Conservation (phyloP, 2,113 vertebrate species). For the Muntiacus reevesi region DNA sequence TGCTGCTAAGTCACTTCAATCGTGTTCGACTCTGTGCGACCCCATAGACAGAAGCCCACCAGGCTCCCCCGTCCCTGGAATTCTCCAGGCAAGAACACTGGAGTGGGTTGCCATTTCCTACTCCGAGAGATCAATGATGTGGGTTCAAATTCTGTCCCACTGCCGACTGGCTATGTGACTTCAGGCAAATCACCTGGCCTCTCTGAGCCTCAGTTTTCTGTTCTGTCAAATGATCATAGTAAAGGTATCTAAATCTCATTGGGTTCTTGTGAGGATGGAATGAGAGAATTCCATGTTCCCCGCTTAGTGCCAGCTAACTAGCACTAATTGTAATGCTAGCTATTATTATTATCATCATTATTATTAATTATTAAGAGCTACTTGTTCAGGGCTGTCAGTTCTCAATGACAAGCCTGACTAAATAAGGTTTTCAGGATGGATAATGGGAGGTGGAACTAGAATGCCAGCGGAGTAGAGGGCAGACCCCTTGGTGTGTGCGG, state of each 20-base stretch:
- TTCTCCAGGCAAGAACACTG: no score
- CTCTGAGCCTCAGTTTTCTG: background rate
- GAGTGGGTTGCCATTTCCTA: no score
- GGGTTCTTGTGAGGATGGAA: background rate
- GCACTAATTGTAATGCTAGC: background rate
- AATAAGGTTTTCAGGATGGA: background rate
- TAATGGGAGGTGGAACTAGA: background rate
- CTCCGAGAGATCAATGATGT: background rate
- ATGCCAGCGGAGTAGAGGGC: background rate
- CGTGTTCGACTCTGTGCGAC: no score
- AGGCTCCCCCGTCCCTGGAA: no score
- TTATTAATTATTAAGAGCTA: background rate
- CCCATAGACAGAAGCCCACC: no score
- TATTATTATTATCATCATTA: background rate
- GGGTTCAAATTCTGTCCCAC: background rate
- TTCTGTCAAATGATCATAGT: background rate
- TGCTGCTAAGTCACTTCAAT: no score
- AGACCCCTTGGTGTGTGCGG: background rate
- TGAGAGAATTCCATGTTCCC: background rate
- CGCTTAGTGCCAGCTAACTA: background rate
- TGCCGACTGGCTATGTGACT: background rate
- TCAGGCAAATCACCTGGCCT: background rate
- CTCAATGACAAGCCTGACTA: background rate
- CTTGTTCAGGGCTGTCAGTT: background rate
- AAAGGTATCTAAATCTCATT: background rate